These are phyloP conservation scores for Pocillopora verrucosa DNA, from an alignment of 64 coral and sea anemone genomes.

Conservation along the genomic window DNA sequence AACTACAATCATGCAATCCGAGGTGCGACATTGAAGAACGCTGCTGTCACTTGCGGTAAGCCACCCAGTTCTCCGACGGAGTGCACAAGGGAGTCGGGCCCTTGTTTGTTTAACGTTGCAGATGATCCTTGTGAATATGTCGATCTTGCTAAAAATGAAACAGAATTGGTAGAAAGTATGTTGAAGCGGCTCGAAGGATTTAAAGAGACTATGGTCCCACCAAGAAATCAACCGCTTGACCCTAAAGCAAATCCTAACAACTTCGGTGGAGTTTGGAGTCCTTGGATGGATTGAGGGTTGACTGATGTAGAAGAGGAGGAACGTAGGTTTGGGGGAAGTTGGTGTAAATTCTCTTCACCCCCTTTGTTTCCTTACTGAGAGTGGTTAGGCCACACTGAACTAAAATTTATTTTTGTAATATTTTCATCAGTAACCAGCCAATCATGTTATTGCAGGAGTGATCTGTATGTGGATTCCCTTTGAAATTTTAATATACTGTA, in stretches of 20 bases:
- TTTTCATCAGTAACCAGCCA: no score
- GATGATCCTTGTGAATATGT: conserved; percentile 68
- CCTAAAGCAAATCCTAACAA: conserved; percentile 24
- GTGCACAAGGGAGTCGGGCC: conserved; percentile 38
- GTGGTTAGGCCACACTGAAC: no score
- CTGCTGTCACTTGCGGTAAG: conserved; percentile 43
- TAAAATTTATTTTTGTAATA: no score
- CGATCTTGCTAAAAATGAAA: conserved; percentile 30
- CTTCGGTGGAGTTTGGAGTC: conserved; percentile 53
- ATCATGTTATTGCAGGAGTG: no score
- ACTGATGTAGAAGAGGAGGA: not conserved
- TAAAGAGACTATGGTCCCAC: conserved; percentile 52
- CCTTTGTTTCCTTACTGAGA: no score
- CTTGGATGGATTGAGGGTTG: conserved; percentile 32
- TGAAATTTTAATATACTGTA: no score
- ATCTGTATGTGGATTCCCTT: no score
- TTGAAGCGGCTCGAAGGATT: conserved; percentile 39
- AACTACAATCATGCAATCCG: not conserved
- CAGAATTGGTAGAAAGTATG: conserved; percentile 32
- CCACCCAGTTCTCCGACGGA: not conserved
- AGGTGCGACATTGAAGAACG: conserved; percentile 31
- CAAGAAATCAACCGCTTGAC: conserved; percentile 35
- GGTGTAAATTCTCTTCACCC: no score
- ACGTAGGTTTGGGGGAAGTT: no score
- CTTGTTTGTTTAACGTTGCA: conserved; percentile 53